Percentiles rank a stretch among this genome's conserved stretches.
These are phyloP conservation scores for Agrilus planipennis DNA, from an alignment of 1,140 invertebrate genomes.

Conservation along the genomic window DNA sequence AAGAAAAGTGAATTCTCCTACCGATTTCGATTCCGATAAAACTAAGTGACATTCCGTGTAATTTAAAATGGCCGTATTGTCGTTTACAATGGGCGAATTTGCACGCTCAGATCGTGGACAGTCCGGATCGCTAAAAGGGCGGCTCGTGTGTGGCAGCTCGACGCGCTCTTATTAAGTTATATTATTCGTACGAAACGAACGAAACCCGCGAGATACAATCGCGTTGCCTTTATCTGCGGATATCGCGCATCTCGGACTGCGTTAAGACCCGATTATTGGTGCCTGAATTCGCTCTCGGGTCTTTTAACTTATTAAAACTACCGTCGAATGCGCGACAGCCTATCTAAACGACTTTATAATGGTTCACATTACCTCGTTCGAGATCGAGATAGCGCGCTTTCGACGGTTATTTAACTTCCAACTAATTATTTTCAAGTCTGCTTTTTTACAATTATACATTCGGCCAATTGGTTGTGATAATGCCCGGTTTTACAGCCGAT, in stretches of 20 bases:
- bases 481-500: no score
- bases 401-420: no score
- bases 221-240: slow-evolving; percentile 12
- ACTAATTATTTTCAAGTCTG: no score
- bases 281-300: slow-evolving; percentile 4
- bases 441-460: no score
- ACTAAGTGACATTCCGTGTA: no score
- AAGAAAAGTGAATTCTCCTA: no score
- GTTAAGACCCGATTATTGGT: slow-evolving; percentile 15
- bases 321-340: slow-evolving; percentile 9
- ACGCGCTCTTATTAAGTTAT: slow-evolving; percentile 7
- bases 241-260: slow-evolving; percentile 11
- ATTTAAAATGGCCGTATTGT: no score
- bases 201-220: slow-evolving; percentile 7
- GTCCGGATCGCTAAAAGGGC: slow-evolving; percentile 9
- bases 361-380: no score
- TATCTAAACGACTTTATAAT: no score
- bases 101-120: slow-evolving; percentile 10
- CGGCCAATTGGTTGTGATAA: no score
- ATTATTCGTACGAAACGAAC: neutral
- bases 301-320: slow-evolving; percentile 13
- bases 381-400: no score
- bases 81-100: slow-evolving; percentile 8
- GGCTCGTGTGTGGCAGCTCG: slow-evolving; percentile 14
- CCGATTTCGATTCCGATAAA: no score